These are phyloP conservation scores for Brachypterus glaber DNA, from an alignment of 2,888 invertebrate species.

Conservation along the genomic window DNA sequence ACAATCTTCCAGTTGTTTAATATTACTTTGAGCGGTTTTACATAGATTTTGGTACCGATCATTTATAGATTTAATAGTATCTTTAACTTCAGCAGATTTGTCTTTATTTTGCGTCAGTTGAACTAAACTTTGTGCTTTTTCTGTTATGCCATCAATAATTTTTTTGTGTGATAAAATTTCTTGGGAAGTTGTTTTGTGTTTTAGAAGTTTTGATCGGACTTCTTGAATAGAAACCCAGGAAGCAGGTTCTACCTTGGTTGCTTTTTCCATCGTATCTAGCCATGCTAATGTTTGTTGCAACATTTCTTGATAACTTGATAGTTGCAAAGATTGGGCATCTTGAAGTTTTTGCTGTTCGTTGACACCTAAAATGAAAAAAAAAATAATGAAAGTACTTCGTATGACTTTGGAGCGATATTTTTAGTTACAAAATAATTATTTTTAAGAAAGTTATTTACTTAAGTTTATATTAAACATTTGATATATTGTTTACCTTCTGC, in stretches of 20 bases:
- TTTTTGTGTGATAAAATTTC: slow-evolving; percentile 86
- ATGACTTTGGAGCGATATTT: background rate
- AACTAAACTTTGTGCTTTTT: slow-evolving; percentile 69
- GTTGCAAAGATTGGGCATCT: slow-evolving; percentile 73
- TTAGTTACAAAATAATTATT: background rate
- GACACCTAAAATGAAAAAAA: slow-evolving; percentile 43
- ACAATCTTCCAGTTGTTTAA: slow-evolving; percentile 64
- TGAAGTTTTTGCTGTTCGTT: slow-evolving; percentile 75
- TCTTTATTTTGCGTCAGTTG: slow-evolving; percentile 50
- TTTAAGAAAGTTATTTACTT: slow-evolving; percentile 1
- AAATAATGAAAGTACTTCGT: background rate
- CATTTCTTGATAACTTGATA: slow-evolving; percentile 78
- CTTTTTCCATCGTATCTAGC: slow-evolving; percentile 77
- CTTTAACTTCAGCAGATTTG: slow-evolving; percentile 54
- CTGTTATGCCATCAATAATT: slow-evolving; percentile 78
- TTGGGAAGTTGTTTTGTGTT: slow-evolving; percentile 78
- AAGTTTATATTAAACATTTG: slow-evolving; percentile 1
- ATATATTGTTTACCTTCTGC: slow-evolving; percentile 51
- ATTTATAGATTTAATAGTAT: slow-evolving; percentile 63
- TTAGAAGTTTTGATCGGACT: slow-evolving; percentile 71
- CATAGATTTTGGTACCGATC: slow-evolving; percentile 65
- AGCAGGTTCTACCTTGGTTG: slow-evolving; percentile 60
- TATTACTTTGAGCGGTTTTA: slow-evolving; percentile 55
- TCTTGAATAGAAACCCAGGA: slow-evolving; percentile 75
- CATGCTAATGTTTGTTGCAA: slow-evolving; percentile 74